phyloP scores from a whole-genome alignment of 2,888 invertebrate species.

The Nephrotoma guestfalica region DNA sequence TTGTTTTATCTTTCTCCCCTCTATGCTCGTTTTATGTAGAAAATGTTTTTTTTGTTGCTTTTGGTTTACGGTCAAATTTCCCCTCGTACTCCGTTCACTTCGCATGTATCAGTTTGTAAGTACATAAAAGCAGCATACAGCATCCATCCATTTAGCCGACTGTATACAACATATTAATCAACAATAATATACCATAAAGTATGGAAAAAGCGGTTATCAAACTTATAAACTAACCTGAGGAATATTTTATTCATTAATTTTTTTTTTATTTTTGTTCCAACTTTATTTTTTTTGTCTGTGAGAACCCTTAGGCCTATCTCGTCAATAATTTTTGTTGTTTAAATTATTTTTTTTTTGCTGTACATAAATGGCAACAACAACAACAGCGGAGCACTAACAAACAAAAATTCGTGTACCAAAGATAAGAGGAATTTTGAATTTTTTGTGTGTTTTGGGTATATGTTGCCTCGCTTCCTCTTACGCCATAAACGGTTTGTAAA shows the following conservation, averaged over 20 bases:
- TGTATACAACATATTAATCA: not conserved
- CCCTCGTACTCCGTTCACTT: not conserved
- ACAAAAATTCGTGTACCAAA: not conserved
- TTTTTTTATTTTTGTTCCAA: not conserved
- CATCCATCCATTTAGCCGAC: not conserved
- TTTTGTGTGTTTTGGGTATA: not conserved
- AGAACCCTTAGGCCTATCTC: not conserved
- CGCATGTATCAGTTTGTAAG: not conserved
- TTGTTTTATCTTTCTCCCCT: not conserved
- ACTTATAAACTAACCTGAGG: constrained; percentile 3
- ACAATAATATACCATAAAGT: constrained; percentile 2
- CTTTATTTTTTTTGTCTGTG: not conserved
- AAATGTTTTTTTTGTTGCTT: too few relatives aligned
- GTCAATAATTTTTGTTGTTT: not conserved
- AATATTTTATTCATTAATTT: constrained; percentile 2
- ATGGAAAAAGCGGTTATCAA: constrained; percentile 2
- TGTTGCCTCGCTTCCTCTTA: not conserved
- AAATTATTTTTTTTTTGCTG: not conserved
- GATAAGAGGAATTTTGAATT: not conserved
- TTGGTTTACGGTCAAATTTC: not conserved
- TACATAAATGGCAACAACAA: not conserved
- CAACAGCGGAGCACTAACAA: not conserved
- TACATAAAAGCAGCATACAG: not conserved
- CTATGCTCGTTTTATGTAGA: not conserved
- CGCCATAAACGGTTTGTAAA: not conserved